Percentiles rank a stretch among this genome's conserved stretches.
Conservation (phyloP, 2,888 invertebrate genomes). For the Drosophila peninsularis region DNA sequence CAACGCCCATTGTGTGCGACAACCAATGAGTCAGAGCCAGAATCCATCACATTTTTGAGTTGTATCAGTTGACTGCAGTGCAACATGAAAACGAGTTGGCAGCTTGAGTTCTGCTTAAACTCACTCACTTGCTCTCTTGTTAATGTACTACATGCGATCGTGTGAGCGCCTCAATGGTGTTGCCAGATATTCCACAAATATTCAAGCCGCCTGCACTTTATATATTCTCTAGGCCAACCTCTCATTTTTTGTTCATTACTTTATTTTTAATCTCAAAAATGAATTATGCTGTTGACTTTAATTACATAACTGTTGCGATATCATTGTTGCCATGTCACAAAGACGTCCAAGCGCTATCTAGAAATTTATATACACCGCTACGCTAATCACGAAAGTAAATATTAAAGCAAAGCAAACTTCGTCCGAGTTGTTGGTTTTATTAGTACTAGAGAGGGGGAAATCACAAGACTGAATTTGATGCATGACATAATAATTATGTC, state of each 20-base stretch:
- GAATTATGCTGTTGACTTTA: slow-evolving; percentile 43
- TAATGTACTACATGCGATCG: slow-evolving; percentile 20
- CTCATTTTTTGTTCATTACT: background rate
- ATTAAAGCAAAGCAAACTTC: slow-evolving; percentile 39
- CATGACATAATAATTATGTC: slow-evolving; percentile 70
- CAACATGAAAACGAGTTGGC: slow-evolving; percentile 1
- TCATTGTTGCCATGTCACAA: slow-evolving; percentile 50
- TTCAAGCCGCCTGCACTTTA: slow-evolving; percentile 1
- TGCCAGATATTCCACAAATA: slow-evolving; percentile 28
- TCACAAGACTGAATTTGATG: slow-evolving; percentile 62
- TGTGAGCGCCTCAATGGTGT: slow-evolving; percentile 16
- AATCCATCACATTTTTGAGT: slow-evolving; percentile 21
- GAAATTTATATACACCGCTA: slow-evolving; percentile 29
- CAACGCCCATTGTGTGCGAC: slow-evolving; percentile 53
- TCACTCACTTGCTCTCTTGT: background rate
- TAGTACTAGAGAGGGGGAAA: slow-evolving; percentile 21
- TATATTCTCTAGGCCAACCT: background rate
- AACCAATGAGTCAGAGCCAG: slow-evolving; percentile 53
- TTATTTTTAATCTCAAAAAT: slow-evolving; percentile 21
- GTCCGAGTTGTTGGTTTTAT: background rate
- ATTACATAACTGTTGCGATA: slow-evolving; percentile 45
- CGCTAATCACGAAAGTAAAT: slow-evolving; percentile 48
- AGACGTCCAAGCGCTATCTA: slow-evolving; percentile 39
- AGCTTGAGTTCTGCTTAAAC: slow-evolving; percentile 7
- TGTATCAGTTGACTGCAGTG: slow-evolving; percentile 25